Base-by-base conservation (phyloP, 1,140 invertebrate genomes). In the Mactra quadrangularis region DNA sequence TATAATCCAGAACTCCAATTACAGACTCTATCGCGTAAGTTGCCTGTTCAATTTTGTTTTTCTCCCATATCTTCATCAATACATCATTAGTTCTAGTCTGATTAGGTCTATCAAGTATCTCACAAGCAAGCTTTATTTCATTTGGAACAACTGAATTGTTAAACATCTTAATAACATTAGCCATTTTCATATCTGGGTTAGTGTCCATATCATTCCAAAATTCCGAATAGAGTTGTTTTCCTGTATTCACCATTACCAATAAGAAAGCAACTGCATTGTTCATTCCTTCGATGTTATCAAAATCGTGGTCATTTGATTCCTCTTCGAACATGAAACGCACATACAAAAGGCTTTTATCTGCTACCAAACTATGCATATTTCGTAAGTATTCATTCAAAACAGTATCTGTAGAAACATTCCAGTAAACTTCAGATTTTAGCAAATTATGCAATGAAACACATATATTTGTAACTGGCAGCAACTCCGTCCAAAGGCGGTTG, bases 141-240 rank as follows among this genome's bases (percentile, higher is more conserved):
- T 55, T 50, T 15, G 50, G 19, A 25, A 72, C 70, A 57, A 35
- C 25, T 35, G 70, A 47, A n/a, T 35, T 72, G 19, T 35, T 3
- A 72, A 72, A 72, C 70, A 72, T 72, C 33, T 7, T 25, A 13
- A 25, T 22, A 19, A 72, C 70, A n/a, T 25, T n/a, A 3, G n/a
- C 2, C 53, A 72, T 57, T 22, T 41, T 3, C 35, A 57, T 38
- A n/a, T 47, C 4, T 19, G 1, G 6, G 33, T 57, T n/a, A 1
- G 31, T 57, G 17, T 72, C 70, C n/a, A 72, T 25, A 11, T 2
- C 17, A 25, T 17, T 17, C 70, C 70, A 72, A 9, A 6, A 2
- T 22, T 53, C 29, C 13, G 33, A 3, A 17, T 31, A 72, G 1
- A 41, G 1, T 1, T 57, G 0, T 4, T 55, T 57, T 3, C 70